Evolutionary conservation across 2,797 vertebrate species (phyloP).

Genomic region (Diceros bicornis): DNA sequence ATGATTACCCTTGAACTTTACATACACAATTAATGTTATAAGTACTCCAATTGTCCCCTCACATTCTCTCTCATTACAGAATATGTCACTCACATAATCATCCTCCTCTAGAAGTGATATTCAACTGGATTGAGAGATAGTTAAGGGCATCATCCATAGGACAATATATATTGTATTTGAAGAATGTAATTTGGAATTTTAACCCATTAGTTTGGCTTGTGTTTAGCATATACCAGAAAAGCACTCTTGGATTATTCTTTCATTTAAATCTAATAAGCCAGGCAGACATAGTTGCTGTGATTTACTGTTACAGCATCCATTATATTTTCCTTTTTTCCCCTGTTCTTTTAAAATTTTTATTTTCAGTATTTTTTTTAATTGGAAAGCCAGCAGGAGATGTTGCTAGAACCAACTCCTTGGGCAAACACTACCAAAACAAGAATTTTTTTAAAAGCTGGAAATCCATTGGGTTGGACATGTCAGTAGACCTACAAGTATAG

Average conservation of each 20-base stretch:
- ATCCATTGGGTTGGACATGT: not conserved
- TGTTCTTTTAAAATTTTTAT: not conserved
- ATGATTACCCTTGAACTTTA: not conserved
- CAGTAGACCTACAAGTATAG: not conserved
- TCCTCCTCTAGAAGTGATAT: not conserved
- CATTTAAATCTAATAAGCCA: constrained; percentile 11
- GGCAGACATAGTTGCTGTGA: not conserved
- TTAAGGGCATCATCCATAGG: not conserved
- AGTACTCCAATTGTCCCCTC: not conserved
- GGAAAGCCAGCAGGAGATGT: not conserved
- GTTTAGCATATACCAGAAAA: not conserved
- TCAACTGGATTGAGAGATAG: not conserved
- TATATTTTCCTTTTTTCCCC: not conserved
- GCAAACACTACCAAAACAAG: not conserved
- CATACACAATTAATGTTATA: not conserved
- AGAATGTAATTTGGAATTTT: not conserved
- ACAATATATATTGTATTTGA: not conserved
- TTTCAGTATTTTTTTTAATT: not conserved
- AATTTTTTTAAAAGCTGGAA: not conserved
- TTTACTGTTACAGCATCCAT: not conserved
- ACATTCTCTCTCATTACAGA: not conserved
- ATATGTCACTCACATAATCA: not conserved
- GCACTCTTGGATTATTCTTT: not conserved
- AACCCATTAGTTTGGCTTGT: not conserved
- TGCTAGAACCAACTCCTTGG: not conserved